Base-by-base conservation (phyloP, 2,888 invertebrate species). In the Ganaspis brasiliensis region DNA sequence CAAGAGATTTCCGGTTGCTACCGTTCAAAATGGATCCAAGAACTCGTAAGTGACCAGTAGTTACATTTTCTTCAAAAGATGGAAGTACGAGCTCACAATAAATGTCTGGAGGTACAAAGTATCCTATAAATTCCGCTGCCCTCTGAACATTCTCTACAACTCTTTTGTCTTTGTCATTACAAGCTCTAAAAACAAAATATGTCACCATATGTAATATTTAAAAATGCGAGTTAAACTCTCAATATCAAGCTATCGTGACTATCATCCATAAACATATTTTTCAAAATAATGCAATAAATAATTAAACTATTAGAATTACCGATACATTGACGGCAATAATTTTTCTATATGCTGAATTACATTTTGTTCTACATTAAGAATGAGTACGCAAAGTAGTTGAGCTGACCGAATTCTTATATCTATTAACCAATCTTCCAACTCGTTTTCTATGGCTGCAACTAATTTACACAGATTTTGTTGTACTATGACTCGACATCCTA, bases 401-500 rank as follows among this genome's bases (percentile, higher is more conserved):
- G 96, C 94, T 21, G 96, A 95, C 74, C 97, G 95, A 1, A 96
- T 92, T 67, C 86, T 87, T 37, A 95, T 93, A 78, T 93, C 93
- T 2, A 92, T 93, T 86, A 96, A 94, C 97, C 97, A 97, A 82
- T 97, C 95, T 0, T 93, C 93, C 85, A 97, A 93, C 89, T 98
- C 97, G 87, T 91, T 92, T 61, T 93, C 91, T 82, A 97, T 93
- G 52, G 95, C 96, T 24, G 95, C 94, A 12, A 96, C 92, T 80
- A 97, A 94, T 91, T 95, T 96, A 72, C 95, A 94, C 79, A 96
- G 93, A 87, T 97, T 95, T 76, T 94, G 93, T 87, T 96, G 95
- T 0, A 96, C 96, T 70, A 98, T 91, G 1, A 93, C 93, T 9
- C 98, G 94, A 88, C 98, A 98, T 0, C 98, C 98, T 21, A 98